Percentiles rank a stretch among this genome's conserved stretches.
Evolutionary conservation across 1,140 invertebrate species (phyloP).

Genomic region (Ditylenchus dipsaci): DNA sequence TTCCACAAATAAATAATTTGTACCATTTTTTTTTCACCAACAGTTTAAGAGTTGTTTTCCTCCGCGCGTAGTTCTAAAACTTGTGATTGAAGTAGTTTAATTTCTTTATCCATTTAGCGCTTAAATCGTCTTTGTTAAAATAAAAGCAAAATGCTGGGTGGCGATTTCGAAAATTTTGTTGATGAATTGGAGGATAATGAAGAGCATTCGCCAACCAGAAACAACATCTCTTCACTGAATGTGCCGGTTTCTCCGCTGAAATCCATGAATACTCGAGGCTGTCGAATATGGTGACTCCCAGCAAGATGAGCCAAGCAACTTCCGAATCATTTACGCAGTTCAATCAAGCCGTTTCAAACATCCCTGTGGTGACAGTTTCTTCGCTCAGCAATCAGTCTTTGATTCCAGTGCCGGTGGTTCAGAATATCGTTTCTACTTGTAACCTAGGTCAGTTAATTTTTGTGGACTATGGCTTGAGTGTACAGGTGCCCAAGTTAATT

Average conservation of each 20-base stretch:
- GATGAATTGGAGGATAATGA: too few relatives aligned
- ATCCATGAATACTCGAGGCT: conserved; percentile 5
- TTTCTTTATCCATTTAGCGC: too few relatives aligned
- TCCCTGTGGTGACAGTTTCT: conserved; percentile 35
- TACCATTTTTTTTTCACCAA: too few relatives aligned
- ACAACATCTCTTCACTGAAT: conserved; percentile 8
- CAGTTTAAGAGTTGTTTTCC: too few relatives aligned
- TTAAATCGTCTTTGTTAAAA: too few relatives aligned
- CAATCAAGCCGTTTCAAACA: conserved; percentile 32
- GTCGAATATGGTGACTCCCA: background rate
- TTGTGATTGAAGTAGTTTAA: too few relatives aligned
- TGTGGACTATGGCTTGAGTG: background rate
- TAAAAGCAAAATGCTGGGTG: too few relatives aligned
- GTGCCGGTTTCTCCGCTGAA: conserved; percentile 44
- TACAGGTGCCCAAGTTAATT: background rate
- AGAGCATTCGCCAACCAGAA: too few relatives aligned
- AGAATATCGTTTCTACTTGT: conserved; percentile 57
- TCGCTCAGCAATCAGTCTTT: background rate
- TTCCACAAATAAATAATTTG: too few relatives aligned
- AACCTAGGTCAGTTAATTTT: conserved; percentile 45
- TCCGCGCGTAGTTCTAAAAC: too few relatives aligned
- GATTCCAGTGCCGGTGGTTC: conserved; percentile 48
- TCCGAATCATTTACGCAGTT: background rate
- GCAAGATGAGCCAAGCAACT: background rate
- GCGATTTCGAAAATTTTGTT: too few relatives aligned